A percentile compares a stretch with the other conserved stretches of the same genome.
Conservation (phyloP, 2,113 vertebrate species). For the Eurypyga helias region DNA sequence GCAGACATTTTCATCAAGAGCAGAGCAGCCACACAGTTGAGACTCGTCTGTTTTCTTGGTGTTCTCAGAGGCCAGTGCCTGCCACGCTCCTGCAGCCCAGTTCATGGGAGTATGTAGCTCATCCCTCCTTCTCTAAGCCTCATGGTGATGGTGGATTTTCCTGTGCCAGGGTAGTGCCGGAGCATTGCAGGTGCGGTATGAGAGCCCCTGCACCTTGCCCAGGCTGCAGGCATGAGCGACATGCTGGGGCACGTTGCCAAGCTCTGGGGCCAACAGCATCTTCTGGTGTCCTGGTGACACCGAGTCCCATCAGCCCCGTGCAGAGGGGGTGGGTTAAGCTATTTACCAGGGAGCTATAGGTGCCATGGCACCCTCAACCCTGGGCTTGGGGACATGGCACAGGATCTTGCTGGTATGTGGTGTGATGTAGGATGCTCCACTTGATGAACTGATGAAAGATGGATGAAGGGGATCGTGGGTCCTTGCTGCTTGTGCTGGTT, state of each 20-base stretch:
- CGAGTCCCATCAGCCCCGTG: background rate
- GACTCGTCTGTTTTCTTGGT: background rate
- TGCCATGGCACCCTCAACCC: background rate
- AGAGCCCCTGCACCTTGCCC: background rate
- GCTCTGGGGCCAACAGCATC: background rate
- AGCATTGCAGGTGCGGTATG: fast-evolving
- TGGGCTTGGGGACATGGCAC: fast-evolving
- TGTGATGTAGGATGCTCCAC: background rate
- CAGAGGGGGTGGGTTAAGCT: background rate
- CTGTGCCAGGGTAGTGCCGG: background rate
- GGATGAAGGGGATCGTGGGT: background rate
- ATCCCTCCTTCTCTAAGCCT: background rate
- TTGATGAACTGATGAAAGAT: background rate
- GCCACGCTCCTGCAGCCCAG: background rate
- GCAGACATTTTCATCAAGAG: constrained; percentile 1
- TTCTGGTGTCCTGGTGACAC: background rate
- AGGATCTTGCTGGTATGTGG: fast-evolving
- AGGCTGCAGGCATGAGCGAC: background rate
- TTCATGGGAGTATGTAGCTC: background rate
- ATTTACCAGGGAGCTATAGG: fast-evolving
- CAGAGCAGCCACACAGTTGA: background rate
- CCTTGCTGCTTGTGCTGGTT: background rate
- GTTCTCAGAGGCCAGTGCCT: fast-evolving
- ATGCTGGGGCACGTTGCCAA: fast-evolving
- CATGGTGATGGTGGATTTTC: fast-evolving